Base-by-base conservation (phyloP, 2,888 invertebrate species). In the Erebia palarica region DNA sequence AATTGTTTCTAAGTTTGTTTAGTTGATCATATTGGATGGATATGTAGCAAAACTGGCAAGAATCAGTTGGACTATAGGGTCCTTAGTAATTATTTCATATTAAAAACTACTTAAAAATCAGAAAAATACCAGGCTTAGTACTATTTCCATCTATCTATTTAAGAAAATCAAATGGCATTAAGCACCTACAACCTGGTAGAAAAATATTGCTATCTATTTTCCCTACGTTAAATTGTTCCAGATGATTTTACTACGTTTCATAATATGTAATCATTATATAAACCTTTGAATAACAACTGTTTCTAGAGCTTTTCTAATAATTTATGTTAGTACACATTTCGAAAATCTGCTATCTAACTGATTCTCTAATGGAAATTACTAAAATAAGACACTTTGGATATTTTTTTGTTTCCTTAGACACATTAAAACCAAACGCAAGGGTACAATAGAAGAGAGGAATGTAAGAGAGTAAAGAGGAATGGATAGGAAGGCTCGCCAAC, bases 351-450 rank as follows among this genome's bases (percentile, higher is more conserved):
- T 91, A 92, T 77, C 91, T 91, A 92, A 87, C 87, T 90, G 88
- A 86, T 86, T 82, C 77, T 83, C 91, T 92, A 92, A 89, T 90
- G 88, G 89, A 85, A 85, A 85, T 89, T 90, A 90, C 92, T 93
- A 92, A 90, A 90, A 91, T 92, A 92, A 92, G 92, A 92, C 92
- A 92, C 92, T 89, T 90, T 82, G 82, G 87, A 87, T 90, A 90
- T 89, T 86, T 89, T n/a, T 91, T 85, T 85, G 86, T 90, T 91
- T 86, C 83, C 85, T 88, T 89, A 87, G 77, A 83, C 86, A 87
- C 80, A 81, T 80, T 81, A 75, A 79, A 78, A 79, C 81, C 82
- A 82, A 84, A 83, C 80, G 84, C 81, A 81, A 83, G 85, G 82
- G 80, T 79, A 82, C 81, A 83, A 84, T 79, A 84, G 78, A 84